Evolutionary conservation across 2,113 vertebrate genomes (phyloP).

Genomic region (Bostrychus sinensis): DNA sequence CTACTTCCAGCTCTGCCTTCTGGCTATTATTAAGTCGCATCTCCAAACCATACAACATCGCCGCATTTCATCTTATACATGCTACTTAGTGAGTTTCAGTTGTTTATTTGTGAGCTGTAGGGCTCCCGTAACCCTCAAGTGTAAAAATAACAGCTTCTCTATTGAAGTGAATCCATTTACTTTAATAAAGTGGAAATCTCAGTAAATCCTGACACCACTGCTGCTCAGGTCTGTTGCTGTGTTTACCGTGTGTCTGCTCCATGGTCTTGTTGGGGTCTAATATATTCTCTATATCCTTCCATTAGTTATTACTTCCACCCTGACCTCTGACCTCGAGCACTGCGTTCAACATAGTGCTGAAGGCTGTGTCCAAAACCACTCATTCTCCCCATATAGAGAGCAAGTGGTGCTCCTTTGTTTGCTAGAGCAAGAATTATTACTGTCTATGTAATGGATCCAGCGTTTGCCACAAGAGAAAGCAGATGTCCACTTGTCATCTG

Average conservation of each 20-base stretch:
- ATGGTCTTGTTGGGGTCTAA: background rate
- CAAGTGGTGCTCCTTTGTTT: background rate
- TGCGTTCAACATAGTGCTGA: background rate
- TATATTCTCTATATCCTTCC: background rate
- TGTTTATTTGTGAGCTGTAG: too few species aligned
- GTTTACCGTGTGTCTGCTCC: background rate
- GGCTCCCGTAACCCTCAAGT: background rate
- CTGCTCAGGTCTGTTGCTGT: background rate
- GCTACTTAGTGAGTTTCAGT: too few species aligned
- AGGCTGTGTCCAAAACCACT: background rate
- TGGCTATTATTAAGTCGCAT: too few species aligned
- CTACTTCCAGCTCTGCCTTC: too few species aligned
- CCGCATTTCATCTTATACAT: too few species aligned
- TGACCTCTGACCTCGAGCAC: background rate
- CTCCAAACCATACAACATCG: too few species aligned
- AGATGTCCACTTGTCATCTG: too few species aligned
- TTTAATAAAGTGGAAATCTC: background rate
- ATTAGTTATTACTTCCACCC: background rate
- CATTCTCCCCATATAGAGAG: too few species aligned
- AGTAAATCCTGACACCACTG: too few species aligned
- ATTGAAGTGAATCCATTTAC: background rate
- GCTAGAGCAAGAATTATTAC: too few species aligned
- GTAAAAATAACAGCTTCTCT: background rate
- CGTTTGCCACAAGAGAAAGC: too few species aligned
- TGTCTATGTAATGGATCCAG: too few species aligned